Base-by-base conservation (phyloP, 2,888 invertebrate species). In the Masnerella sp. region DNA sequence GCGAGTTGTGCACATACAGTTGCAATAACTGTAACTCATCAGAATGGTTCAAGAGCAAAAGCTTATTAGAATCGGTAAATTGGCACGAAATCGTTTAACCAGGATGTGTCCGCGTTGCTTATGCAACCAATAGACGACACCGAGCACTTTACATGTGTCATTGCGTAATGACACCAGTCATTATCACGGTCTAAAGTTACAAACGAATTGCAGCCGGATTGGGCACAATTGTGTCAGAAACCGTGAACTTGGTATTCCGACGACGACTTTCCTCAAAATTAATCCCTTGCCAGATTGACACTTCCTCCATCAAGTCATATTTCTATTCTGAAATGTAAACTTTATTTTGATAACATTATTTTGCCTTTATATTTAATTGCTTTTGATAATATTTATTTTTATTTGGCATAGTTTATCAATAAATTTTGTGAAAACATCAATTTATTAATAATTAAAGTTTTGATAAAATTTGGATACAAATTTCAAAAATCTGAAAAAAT, bases 81-180 rank as follows among this genome's bases (percentile, higher is more conserved):
- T 84, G 83, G 80, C 79, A 81, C 81, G 79, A 83, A 83, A 84
- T 81, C 83, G 80, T 83, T 84, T 84, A 84, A 84, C 80, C 82
- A 83, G 84, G 84, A 84, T 84, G 83, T 84, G 80, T 80, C 81
- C 79, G 80, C 77, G 78, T 80, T 79, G 78, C 79, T 85, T 84
- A 81, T 79, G 81, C 77, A 85, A 85, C 79, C 72, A 78, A 84
- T 79, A 69, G 77, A 72, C 64, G 80, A 77, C 79, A 81, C 80
- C 80, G 80, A 73, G 80, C 77, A 77, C 79, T 82, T 82, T 80
- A 80, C 83, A 81, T 82, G 79, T 77, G 64, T 79, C 77, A 81
- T 85, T 84, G 78, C 82, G 79, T 80, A 84, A 85, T 81, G 75
- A 70, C 76, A 67, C 71, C 64, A 79, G 80, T 77, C 79, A 82